Conservation (phyloP, 2,113 vertebrate species). For the Paratilapia polleni region DNA sequence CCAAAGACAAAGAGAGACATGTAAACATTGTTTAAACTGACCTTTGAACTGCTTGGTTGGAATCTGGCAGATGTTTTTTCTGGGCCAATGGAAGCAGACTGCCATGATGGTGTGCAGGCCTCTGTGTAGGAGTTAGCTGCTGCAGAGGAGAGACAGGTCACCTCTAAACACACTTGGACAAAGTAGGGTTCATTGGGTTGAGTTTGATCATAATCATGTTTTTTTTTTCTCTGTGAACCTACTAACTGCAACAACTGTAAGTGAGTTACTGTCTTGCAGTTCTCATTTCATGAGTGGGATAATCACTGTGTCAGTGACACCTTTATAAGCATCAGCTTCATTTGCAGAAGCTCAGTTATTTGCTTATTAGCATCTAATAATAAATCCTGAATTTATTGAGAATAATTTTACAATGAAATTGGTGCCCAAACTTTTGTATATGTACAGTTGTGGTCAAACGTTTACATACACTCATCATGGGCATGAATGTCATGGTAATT, state of each 20-base stretch:
- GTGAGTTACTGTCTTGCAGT: background rate
- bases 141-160: conserved; percentile 36
- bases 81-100: conserved; percentile 60
- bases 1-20: conserved; percentile 10
- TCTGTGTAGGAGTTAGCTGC: conserved; percentile 84
- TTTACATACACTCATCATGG: too few species aligned
- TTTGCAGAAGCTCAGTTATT: background rate
- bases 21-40: conserved; percentile 55
- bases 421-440: background rate
- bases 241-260: background rate
- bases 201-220: background rate
- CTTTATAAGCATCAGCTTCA: background rate
- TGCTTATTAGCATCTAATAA: background rate
- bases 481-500: too few species aligned
- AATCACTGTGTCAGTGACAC: background rate
- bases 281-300: background rate
- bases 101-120: conserved; percentile 84
- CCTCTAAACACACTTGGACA: background rate
- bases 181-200: background rate
- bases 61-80: conserved; percentile 82
- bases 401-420: background rate
- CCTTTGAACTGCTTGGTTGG: conserved; percentile 81
- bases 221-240: background rate
- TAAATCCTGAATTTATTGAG: conserved; percentile 1
- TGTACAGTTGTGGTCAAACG: too few species aligned